Evolutionary conservation across 2,797 vertebrate species (phyloP).

Genomic region (Enteromius trimaculatus): DNA sequence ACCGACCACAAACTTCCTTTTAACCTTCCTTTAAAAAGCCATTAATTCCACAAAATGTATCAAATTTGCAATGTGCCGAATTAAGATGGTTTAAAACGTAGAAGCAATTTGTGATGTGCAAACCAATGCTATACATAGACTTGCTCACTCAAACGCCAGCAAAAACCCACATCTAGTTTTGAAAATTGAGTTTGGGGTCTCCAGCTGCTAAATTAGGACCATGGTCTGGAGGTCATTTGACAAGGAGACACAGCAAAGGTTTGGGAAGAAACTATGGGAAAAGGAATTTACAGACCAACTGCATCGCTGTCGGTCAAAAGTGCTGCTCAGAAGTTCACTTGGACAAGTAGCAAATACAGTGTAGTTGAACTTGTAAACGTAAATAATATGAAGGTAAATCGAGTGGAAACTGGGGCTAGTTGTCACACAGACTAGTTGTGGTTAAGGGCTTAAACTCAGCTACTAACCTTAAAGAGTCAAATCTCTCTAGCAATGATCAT

Average conservation of each 20-base stretch:
- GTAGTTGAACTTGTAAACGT: not conserved
- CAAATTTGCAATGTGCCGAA: slow-evolving; percentile 56
- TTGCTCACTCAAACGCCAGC: slow-evolving; percentile 70
- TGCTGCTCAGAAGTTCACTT: not conserved
- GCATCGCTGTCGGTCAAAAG: not conserved
- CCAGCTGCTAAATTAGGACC: slow-evolving; percentile 64
- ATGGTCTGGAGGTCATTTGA: slow-evolving; percentile 67
- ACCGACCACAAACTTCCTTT: slow-evolving; percentile 47
- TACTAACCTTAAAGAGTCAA: not conserved
- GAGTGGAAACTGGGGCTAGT: not conserved
- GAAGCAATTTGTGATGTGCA: slow-evolving; percentile 72
- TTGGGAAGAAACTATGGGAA: not conserved
- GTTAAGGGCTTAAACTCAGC: not conserved
- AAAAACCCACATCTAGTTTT: slow-evolving; percentile 79
- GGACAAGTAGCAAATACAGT: not conserved
- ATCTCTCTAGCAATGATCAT: not conserved
- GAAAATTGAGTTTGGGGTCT: slow-evolving; percentile 76
- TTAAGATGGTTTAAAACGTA: slow-evolving; percentile 68
- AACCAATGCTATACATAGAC: slow-evolving; percentile 74
- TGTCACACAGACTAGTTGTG: not conserved
- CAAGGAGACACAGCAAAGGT: slow-evolving; percentile 63
- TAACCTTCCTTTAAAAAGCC: slow-evolving; percentile 51
- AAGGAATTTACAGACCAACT: not conserved
- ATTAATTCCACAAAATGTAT: slow-evolving; percentile 44
- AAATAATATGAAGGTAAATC: not conserved